These are phyloP conservation scores for Lycorma delicatula DNA, from an alignment of 1,140 invertebrate species.

Conservation along the genomic window DNA sequence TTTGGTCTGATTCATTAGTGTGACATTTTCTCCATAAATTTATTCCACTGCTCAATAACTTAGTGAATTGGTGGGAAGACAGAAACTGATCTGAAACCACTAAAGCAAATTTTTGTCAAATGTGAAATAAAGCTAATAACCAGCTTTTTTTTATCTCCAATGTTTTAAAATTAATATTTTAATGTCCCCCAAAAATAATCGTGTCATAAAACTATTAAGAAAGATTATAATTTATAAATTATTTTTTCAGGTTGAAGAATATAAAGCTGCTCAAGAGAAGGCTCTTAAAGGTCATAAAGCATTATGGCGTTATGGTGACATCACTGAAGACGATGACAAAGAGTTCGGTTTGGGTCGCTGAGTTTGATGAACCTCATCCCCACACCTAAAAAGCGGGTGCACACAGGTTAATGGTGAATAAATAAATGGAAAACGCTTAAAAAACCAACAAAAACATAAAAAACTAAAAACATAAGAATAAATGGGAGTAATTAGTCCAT, in stretches of 20 bases:
- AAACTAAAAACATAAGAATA: not conserved
- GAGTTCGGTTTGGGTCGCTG: conserved; percentile 48
- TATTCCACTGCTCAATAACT: too few species aligned
- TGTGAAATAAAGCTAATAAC: too few species aligned
- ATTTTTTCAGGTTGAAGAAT: conserved; percentile 56
- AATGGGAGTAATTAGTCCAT: not conserved
- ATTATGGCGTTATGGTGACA: conserved; percentile 94
- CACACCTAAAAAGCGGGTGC: not conserved
- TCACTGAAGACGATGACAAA: conserved; percentile 89
- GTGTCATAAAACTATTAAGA: too few species aligned
- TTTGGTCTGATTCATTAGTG: too few species aligned
- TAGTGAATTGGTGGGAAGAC: too few species aligned
- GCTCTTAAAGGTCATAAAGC: conserved; percentile 76
- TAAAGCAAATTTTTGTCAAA: too few species aligned
- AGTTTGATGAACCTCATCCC: not conserved
- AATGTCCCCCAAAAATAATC: too few species aligned
- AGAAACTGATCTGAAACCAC: too few species aligned
- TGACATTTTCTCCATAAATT: too few species aligned
- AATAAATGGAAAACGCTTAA: not conserved
- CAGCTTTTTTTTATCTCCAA: too few species aligned
- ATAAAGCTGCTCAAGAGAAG: conserved; percentile 71
- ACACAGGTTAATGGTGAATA: not conserved
- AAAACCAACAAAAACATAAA: not conserved
- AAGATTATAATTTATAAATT: not conserved
- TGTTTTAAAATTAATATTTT: too few species aligned